Base-by-base conservation (phyloP, 2,888 invertebrate genomes). In the Acleris holmiana region DNA sequence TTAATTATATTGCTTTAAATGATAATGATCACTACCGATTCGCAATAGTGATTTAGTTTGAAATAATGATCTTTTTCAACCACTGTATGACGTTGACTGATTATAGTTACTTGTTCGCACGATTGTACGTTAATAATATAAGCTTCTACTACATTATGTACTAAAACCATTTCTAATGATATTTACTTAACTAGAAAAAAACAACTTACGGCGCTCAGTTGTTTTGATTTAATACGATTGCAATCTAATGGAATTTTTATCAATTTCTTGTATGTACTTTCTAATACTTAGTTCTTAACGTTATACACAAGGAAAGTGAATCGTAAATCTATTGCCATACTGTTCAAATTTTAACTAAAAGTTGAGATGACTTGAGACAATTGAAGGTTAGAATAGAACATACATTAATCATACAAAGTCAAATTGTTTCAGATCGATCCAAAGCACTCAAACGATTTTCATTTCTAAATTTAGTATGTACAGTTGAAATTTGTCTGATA, bases 321-420 rank as follows among this genome's bases (percentile, higher is more conserved):
- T 72, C 67, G 40, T 77, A 75, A 65, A 3, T 0, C 0, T 4
- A 67, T 58, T 4, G 7, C 0, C 4, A 71, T 71, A 78, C 67
- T 72, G 77, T 72, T 68, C 40, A 67, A 71, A 73, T 74, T 77
- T 51, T 65, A 68, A 69, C 61, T 53, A 58, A 48, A 46, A 41
- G n/a, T 41, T 60, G 57, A 65, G 63, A 68, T 69, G 66, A 68
- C 41, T 68, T 71, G 66, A 69, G 71, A 75, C 78, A 75, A 78
- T 79, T 76, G 74, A 76, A 78, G 78, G 73, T 71, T 64, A 80
- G 79, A 79, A 81, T 80, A 44, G 18, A 83, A 83, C 80, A 80
- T 80, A 84, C 91, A 91, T 91, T 88, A 91, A 91, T 91, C 91
- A 91, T 91, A 84, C 79, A 80, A 84, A 86, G 84, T 81, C 80